These are phyloP conservation scores for Forpus xanthops DNA, from an alignment of 2,797 vertebrate species.

Conservation along the genomic window DNA sequence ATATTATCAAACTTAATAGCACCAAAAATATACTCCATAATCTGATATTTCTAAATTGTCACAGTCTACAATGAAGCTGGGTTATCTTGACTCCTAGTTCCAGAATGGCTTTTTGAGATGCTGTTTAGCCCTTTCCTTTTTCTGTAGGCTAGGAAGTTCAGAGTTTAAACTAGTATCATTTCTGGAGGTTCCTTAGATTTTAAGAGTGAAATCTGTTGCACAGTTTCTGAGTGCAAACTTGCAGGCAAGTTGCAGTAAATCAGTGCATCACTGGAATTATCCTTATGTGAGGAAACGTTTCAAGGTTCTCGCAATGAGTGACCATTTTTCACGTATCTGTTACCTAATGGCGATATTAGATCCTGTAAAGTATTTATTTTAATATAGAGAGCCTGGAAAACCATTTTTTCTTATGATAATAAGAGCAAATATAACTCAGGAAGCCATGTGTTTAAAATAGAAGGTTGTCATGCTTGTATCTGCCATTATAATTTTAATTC, in stretches of 20 bases:
- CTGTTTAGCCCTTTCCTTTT: not conserved
- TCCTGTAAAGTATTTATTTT: not conserved
- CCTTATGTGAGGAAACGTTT: not conserved
- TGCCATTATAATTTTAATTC: not conserved
- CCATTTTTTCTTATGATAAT: not conserved
- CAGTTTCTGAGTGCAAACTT: not conserved
- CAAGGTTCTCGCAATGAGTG: not conserved
- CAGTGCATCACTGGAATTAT: constrained; percentile 1
- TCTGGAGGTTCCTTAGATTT: not conserved
- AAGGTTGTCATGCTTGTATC: not conserved
- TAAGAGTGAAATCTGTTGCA: not conserved
- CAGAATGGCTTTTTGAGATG: not conserved
- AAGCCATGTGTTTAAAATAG: not conserved
- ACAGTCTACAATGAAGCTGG: not conserved
- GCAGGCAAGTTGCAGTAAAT: not conserved
- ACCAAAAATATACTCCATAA: not conserved
- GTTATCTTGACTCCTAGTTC: not conserved
- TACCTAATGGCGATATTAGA: not conserved
- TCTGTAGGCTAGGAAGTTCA: not conserved
- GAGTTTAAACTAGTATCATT: not conserved
- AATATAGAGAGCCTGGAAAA: not conserved
- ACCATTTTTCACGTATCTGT: not conserved
- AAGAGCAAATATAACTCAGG: not conserved
- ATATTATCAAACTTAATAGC: constrained; percentile 19
- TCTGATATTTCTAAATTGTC: not conserved